phyloP scores from a whole-genome alignment of 2,797 vertebrate genomes.

The Borostomias antarcticus region DNA sequence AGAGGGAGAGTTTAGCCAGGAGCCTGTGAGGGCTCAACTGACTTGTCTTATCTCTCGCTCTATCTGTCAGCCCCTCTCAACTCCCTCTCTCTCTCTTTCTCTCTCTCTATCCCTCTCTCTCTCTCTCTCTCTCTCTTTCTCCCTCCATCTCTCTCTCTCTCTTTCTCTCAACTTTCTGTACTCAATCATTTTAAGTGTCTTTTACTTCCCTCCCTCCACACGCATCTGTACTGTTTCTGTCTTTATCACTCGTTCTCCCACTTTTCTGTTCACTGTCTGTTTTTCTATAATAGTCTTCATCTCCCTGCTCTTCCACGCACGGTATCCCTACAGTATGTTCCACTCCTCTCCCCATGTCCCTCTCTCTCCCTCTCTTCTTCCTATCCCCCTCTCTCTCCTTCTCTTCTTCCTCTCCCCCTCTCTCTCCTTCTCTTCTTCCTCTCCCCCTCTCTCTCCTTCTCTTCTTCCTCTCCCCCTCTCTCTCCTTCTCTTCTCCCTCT shows the following conservation, averaged over 20 bases:
- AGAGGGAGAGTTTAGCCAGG: constrained; percentile 32
- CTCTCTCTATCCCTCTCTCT: constrained; percentile 35
- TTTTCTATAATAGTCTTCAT: no score
- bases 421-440: constrained; percentile 23
- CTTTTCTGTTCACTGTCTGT: neutral
- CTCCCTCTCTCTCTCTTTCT: neutral
- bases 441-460: constrained; percentile 24
- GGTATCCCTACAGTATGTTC: constrained; percentile 33
- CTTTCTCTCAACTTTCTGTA: constrained; percentile 28
- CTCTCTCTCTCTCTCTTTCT: constrained; percentile 13
- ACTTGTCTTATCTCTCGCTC: constrained; percentile 29
- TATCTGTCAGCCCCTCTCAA: neutral
- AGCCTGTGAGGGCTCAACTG: constrained; percentile 34
- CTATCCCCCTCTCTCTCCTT: neutral
- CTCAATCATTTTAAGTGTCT: constrained; percentile 12
- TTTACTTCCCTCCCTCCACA: neutral
- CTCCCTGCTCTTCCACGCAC: neutral
- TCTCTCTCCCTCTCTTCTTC: constrained; percentile 25
- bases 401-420: constrained; percentile 5
- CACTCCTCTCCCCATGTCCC: neutral
- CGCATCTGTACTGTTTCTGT: neutral
- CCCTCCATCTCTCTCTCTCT: constrained; percentile 9
- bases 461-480: constrained; percentile 20
- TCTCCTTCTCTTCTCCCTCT: constrained; percentile 16
- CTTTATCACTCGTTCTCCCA: constrained; percentile 2